Percentiles rank a stretch among this genome's conserved stretches.
phyloP scores from a whole-genome alignment of 2,113 vertebrate species.

The Tamias sibiricus region DNA sequence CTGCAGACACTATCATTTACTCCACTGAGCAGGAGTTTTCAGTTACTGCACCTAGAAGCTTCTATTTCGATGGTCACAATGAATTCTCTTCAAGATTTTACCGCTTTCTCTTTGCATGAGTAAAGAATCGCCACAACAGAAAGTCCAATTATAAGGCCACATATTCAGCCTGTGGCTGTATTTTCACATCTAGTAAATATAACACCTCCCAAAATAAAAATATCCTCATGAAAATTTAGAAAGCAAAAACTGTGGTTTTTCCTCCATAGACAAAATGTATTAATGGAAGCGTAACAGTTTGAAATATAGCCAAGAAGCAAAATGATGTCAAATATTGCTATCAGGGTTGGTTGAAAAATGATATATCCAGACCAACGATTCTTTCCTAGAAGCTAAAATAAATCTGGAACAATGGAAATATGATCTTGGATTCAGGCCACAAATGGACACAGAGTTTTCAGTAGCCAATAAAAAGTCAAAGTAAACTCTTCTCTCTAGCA shows the following conservation, averaged over 20 bases:
- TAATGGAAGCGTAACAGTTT: neutral
- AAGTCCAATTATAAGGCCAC: conserved; percentile 7
- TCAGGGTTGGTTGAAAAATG: neutral
- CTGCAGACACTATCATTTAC: conserved; percentile 47
- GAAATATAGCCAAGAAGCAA: conserved; percentile 62
- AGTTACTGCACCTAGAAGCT: neutral
- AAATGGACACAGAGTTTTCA: neutral
- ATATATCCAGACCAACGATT: neutral
- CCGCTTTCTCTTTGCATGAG: conserved; percentile 52
- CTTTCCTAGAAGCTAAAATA: conserved; percentile 40
- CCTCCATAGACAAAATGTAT: conserved; percentile 57
- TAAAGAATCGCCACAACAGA: conserved; percentile 67
- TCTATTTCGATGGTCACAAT: conserved; percentile 42
- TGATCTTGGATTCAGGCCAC: neutral
- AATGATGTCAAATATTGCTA: conserved; percentile 63
- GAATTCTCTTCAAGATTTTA: conserved; percentile 46
- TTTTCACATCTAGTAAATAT: conserved; percentile 63
- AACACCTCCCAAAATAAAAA: conserved; percentile 41
- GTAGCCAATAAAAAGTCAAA: neutral
- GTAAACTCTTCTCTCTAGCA: neutral
- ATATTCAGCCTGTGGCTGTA: conserved; percentile 35
- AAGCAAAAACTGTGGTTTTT: conserved; percentile 36
- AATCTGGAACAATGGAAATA: neutral
- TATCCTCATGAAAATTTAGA: conserved; percentile 54
- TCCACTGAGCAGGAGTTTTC: conserved; percentile 13